Evolutionary conservation across 2,888 invertebrate genomes (phyloP).

Genomic region (Yponomeuta malinellus): DNA sequence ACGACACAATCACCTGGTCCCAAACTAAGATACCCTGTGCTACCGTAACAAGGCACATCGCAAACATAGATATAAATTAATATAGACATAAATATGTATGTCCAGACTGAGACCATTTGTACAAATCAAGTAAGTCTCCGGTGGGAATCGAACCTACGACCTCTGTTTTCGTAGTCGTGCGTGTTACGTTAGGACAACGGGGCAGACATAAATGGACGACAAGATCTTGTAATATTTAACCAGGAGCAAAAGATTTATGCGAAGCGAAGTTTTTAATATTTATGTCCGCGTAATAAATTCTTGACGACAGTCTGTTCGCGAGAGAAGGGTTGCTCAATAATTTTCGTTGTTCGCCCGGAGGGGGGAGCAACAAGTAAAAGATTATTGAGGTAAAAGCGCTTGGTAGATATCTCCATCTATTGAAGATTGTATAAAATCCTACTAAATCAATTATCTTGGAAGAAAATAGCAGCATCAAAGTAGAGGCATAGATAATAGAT

Average conservation of each 20-base stretch:
- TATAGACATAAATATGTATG: too few species aligned
- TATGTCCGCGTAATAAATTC: slow-evolving; percentile 68
- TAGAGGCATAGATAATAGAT: too few species aligned
- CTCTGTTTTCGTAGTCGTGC: too few species aligned
- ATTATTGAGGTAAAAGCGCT: slow-evolving; percentile 10
- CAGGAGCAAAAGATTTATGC: slow-evolving; percentile 53
- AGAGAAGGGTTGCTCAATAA: slow-evolving; percentile 54
- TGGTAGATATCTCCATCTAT: background rate
- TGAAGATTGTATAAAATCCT: background rate
- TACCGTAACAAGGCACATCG: too few species aligned
- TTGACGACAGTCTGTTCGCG: slow-evolving; percentile 50
- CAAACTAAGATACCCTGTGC: too few species aligned
- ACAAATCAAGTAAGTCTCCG: too few species aligned
- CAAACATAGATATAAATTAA: too few species aligned
- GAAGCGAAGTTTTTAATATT: slow-evolving; percentile 71
- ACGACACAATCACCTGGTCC: too few species aligned
- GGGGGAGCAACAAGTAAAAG: slow-evolving; percentile 58
- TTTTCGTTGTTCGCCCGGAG: slow-evolving; percentile 44
- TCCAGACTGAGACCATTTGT: too few species aligned
- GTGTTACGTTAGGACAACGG: background rate
- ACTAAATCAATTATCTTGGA: too few species aligned
- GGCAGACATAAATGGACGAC: slow-evolving; percentile 3
- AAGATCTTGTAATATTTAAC: slow-evolving; percentile 59
- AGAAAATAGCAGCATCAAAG: too few species aligned
- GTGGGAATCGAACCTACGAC: too few species aligned